Evolutionary conservation across 2,113 vertebrate genomes (phyloP).

Genomic region (Ceyx melanurus): DNA sequence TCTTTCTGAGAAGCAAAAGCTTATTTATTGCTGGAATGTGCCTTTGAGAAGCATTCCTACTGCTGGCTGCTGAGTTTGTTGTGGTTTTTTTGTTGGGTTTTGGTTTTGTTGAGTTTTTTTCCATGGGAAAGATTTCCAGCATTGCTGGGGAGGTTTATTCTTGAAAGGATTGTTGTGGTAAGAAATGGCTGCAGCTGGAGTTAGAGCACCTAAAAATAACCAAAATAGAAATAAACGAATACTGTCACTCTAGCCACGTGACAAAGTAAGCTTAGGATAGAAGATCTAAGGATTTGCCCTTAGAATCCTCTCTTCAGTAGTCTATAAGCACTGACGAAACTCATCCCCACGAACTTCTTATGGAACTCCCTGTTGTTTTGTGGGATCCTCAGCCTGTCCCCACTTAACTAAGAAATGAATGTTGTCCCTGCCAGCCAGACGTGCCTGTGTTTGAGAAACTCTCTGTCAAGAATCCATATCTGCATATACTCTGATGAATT

Average conservation of each 20-base stretch:
- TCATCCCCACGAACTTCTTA: neutral
- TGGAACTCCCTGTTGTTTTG: accelerated
- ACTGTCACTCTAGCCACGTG: accelerated
- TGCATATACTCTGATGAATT: neutral
- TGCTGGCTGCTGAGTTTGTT: neutral
- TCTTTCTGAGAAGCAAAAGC: neutral
- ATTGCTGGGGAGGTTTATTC: neutral
- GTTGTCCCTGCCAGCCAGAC: neutral
- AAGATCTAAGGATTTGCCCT: neutral
- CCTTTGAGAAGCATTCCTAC: neutral
- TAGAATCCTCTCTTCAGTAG: neutral
- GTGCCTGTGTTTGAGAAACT: neutral
- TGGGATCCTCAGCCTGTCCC: neutral
- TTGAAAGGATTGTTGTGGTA: neutral
- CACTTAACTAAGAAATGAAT: neutral
- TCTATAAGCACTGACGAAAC: neutral
- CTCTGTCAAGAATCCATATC: neutral
- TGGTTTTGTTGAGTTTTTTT: neutral
- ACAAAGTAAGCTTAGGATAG: neutral
- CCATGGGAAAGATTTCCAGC: neutral
- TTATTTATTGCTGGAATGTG: neutral
- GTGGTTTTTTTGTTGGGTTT: neutral
- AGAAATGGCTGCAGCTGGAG: slow-evolving; percentile 14
- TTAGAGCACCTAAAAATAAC: slow-evolving; percentile 28
- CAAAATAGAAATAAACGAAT: neutral